Conservation (phyloP, 2,113 vertebrate genomes). For the Acanthisitta chloris region DNA sequence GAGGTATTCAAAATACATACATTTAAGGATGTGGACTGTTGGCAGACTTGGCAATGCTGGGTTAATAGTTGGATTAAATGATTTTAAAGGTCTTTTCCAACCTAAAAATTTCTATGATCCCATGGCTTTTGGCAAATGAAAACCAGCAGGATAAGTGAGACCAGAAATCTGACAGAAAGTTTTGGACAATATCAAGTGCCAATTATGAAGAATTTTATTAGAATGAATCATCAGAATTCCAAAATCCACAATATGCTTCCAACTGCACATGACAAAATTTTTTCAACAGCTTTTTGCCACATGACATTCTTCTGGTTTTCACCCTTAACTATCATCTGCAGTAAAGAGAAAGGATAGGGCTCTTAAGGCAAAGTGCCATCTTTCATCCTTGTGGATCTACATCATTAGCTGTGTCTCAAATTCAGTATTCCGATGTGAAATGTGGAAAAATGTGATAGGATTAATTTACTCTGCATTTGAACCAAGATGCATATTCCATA, state of each 20-base stretch:
- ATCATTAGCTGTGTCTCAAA: background rate
- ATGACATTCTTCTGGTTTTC: background rate
- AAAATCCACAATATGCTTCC: background rate
- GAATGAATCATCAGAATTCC: background rate
- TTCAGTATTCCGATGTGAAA: background rate
- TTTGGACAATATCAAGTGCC: background rate
- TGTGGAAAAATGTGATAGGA: background rate
- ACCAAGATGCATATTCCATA: no score
- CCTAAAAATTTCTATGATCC: background rate
- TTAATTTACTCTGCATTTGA: background rate
- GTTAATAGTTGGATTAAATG: background rate
- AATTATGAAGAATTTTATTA: background rate
- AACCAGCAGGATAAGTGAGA: background rate
- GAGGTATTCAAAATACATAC: background rate
- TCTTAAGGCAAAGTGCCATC: background rate
- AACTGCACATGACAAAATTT: background rate
- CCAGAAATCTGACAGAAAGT: background rate
- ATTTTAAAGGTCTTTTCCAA: background rate
- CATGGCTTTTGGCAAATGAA: background rate
- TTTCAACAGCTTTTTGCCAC: background rate
- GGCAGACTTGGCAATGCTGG: background rate
- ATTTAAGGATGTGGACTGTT: background rate
- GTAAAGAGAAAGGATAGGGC: background rate
- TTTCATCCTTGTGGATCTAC: background rate
- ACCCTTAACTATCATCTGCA: background rate